Base-by-base conservation (phyloP, 2,113 vertebrate species). In the Podocnemis expansa region DNA sequence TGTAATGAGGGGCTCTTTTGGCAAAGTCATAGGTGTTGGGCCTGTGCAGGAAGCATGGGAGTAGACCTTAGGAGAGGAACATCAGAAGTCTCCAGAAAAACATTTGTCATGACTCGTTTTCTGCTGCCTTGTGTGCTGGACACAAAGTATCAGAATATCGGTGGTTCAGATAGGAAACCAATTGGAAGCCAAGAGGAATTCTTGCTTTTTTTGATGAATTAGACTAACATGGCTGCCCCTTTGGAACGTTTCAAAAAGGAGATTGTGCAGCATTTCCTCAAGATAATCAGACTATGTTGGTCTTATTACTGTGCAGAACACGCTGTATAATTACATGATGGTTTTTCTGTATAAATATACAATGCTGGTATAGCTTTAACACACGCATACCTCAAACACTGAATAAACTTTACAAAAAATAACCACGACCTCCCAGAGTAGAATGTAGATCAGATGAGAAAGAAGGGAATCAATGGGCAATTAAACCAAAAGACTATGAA, bases 121-220 rank as follows among this genome's bases (percentile, higher is more conserved):
- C 95, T 97, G 95, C 90, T 95, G 93, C 94, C 91, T 94, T 95
- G 88, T 96, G 96, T 95, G 95, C 96, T 97, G 96, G 86, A 94
- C 91, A 95, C 95, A 97, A 96, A 95, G 95, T 97, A 93, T 97
- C 96, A 96, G 29, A 78, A 6, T 5, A 94, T 89, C 82, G 19
- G 87, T 80, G 96, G 91, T 67, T 91, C 90, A 75, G 88, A 90
- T 89, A 90, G 58, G 80, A 86, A 93, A 95, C 84, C 75, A 79
- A 94, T 55, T 91, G 95, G 90, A 94, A 96, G 93, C 94, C 88
- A 89, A 93, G 85, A 90, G 75, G 93, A n/a, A n/a, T n/a, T 87
- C 86, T 93, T 86, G 86, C 89, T 84, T 95, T 56, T 93, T 84
- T 96, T 97, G n/a, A n/a, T n/a, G n/a, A n/a, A n/a, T n/a, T n/a